A percentile compares a stretch with the other conserved stretches of the same genome.
phyloP scores from a whole-genome alignment of 2,888 invertebrate genomes.

The Argyresthia goedartella region DNA sequence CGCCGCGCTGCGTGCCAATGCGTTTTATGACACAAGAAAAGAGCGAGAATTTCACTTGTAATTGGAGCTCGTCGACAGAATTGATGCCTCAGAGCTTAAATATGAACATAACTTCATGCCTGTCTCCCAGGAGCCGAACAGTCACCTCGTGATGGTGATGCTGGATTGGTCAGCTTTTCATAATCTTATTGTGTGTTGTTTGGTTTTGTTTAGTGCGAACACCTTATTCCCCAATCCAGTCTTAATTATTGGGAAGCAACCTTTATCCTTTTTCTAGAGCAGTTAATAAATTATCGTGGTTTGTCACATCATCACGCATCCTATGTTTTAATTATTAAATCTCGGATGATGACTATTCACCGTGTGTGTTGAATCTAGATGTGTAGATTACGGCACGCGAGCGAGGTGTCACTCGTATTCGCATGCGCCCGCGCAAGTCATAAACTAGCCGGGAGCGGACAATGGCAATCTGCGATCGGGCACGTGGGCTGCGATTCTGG shows the following conservation, averaged over 20 bases:
- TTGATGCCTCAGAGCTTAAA: neutral
- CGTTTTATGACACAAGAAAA: neutral
- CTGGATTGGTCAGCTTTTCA: no score
- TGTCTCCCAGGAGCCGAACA: neutral
- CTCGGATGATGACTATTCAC: no score
- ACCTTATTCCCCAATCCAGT: no score
- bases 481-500: constrained; percentile 46
- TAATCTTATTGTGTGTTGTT: no score
- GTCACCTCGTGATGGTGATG: neutral
- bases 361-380: neutral
- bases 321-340: no score
- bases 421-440: constrained; percentile 40
- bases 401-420: constrained; percentile 45
- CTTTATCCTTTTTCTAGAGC: no score
- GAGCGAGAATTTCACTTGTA: neutral
- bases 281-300: no score
- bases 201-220: no score
- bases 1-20: neutral
- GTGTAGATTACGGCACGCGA: constrained; percentile 20
- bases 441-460: constrained; percentile 54
- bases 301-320: no score
- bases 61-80: constrained; percentile 2
- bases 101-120: neutral
- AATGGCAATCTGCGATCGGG: constrained; percentile 56
- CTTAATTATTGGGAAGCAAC: no score